Conservation (phyloP, 2,888 invertebrate genomes). For the Rugalucina vietnamica region DNA sequence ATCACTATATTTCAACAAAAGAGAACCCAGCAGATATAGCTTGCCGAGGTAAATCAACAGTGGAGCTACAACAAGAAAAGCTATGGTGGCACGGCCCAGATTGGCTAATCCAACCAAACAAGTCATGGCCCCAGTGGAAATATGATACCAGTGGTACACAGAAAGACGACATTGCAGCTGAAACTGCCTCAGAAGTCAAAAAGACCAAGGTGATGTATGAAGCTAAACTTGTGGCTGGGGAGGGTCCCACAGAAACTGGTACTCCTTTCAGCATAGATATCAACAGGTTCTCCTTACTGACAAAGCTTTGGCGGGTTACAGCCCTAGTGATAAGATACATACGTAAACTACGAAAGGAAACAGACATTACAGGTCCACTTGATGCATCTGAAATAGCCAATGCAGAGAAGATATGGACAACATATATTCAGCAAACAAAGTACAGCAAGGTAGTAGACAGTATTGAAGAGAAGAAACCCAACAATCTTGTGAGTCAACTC, state of each 20-base stretch:
- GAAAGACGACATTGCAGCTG: neutral
- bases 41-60: neutral
- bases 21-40: constrained; percentile 35
- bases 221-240: neutral
- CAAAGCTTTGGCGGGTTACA: too few species aligned
- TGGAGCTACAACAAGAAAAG: neutral
- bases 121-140: neutral
- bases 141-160: neutral
- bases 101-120: neutral
- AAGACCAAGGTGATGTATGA: neutral
- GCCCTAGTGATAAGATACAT: too few species aligned
- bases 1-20: neutral
- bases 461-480: too few species aligned
- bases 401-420: too few species aligned
- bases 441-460: too few species aligned
- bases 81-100: constrained; percentile 43
- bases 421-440: too few species aligned
- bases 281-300: too few species aligned
- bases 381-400: too few species aligned
- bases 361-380: too few species aligned
- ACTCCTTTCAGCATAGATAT: too few species aligned
- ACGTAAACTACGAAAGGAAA: too few species aligned
- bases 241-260: neutral
- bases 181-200: neutral
- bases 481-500: too few species aligned